These are phyloP conservation scores for Nibea coibor DNA, from an alignment of 2,113 vertebrate genomes.

Conservation along the genomic window DNA sequence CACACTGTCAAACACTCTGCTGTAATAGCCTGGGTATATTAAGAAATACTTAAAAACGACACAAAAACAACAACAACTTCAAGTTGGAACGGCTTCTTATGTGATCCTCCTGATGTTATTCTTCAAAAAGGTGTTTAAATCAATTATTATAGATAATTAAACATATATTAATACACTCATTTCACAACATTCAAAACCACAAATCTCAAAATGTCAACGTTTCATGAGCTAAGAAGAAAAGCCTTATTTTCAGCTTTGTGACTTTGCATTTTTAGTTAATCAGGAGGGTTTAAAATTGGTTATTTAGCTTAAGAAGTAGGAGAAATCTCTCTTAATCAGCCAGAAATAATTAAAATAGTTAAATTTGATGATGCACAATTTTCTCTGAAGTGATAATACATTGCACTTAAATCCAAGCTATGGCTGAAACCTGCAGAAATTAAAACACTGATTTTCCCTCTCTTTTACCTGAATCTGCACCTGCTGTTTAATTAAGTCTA, in stretches of 20 bases:
- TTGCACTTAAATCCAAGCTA: constrained; percentile 15
- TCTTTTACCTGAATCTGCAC: constrained; percentile 3
- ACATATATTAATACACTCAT: neutral
- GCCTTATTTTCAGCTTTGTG: neutral
- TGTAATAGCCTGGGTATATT: constrained; percentile 31
- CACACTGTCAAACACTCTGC: neutral
- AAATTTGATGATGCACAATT: neutral
- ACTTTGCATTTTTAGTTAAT: neutral
- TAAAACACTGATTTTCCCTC: neutral
- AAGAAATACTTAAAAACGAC: constrained; percentile 43
- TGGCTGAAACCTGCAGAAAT: neutral
- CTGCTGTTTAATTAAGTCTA: constrained; percentile 24
- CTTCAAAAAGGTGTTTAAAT: neutral
- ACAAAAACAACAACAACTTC: neutral
- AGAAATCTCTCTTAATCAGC: neutral
- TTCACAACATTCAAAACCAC: neutral
- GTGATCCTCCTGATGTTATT: neutral
- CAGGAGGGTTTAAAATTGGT: neutral
- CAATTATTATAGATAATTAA: neutral
- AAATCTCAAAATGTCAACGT: neutral
- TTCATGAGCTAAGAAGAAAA: neutral
- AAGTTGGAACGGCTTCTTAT: neutral
- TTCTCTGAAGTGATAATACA: neutral
- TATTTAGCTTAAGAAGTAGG: neutral
- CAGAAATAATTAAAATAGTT: neutral